These are phyloP conservation scores for Poicephalus gulielmi DNA, from an alignment of 2,113 vertebrate species.

Conservation along the genomic window DNA sequence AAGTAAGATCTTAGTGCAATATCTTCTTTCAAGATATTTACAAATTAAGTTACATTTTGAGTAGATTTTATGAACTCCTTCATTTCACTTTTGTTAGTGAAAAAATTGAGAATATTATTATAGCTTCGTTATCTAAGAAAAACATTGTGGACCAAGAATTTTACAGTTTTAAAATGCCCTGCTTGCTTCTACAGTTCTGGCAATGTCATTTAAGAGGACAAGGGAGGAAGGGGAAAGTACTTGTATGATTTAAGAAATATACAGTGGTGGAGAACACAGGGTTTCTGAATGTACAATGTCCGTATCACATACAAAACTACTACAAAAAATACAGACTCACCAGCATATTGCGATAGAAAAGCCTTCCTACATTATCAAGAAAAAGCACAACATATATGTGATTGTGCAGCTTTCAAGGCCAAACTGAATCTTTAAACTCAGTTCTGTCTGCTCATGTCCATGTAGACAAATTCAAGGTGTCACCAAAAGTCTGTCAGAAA, in stretches of 20 bases:
- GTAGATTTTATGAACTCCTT: background rate
- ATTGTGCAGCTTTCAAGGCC: background rate
- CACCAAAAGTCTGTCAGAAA: background rate
- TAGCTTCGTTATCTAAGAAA: background rate
- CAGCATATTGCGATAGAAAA: background rate
- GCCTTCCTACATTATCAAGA: background rate
- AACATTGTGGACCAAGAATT: background rate
- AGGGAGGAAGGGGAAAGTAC: background rate
- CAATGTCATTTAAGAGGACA: background rate
- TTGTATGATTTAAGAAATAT: background rate
- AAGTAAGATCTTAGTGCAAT: background rate
- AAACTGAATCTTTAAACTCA: background rate
- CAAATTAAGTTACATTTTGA: background rate
- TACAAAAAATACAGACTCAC: background rate
- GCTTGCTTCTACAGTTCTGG: background rate
- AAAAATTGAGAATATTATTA: background rate
- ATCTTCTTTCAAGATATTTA: background rate
- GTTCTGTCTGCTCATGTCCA: background rate
- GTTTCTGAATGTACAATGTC: background rate
- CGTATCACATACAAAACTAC: background rate
- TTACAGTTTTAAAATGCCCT: background rate
- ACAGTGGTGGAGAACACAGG: background rate
- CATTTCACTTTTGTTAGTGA: background rate
- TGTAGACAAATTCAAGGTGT: background rate
- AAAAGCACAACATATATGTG: background rate